A percentile compares a stretch with the other conserved stretches of the same genome.
Evolutionary conservation across 2,797 vertebrate genomes (phyloP).

Genomic region (Aulostomus chinensis): DNA sequence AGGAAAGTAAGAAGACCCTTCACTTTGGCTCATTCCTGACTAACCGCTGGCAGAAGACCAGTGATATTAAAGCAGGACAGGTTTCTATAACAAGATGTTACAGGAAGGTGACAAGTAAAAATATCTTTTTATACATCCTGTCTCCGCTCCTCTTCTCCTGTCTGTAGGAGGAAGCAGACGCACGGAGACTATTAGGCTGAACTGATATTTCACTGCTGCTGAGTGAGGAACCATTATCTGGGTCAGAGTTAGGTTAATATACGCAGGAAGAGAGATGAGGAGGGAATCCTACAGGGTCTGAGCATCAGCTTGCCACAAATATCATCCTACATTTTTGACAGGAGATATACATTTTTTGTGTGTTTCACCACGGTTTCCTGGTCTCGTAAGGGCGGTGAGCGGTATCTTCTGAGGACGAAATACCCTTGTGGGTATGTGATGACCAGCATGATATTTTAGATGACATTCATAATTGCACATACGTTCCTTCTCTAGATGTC

Average conservation of each 20-base stretch:
- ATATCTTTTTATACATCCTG: not conserved
- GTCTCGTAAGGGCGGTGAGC: too few relatives aligned
- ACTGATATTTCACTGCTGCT: conserved; percentile 58
- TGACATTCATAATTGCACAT: too few relatives aligned
- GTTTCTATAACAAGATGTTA: not conserved
- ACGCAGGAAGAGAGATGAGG: conserved; percentile 12
- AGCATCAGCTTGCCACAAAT: conserved; percentile 22
- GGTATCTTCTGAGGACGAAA: too few relatives aligned
- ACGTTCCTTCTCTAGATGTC: conserved; percentile 2
- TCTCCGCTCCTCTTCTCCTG: conserved; percentile 2
- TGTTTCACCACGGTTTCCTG: too few relatives aligned
- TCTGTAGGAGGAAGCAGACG: conserved; percentile 52
- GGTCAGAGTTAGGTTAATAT: conserved; percentile 67
- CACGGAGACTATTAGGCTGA: conserved; percentile 51
- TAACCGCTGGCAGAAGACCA: not conserved
- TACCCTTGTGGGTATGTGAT: too few relatives aligned
- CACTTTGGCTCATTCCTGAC: not conserved
- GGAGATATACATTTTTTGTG: too few relatives aligned
- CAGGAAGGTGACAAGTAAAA: not conserved
- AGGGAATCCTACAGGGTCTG: conserved; percentile 2
- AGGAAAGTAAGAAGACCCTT: not conserved
- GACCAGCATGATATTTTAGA: too few relatives aligned
- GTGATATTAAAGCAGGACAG: not conserved
- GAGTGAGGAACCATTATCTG: conserved; percentile 54
- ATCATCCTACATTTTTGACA: too few relatives aligned